These are phyloP conservation scores for Syngnathus acus DNA, from an alignment of 2,797 vertebrate genomes.

Conservation along the genomic window DNA sequence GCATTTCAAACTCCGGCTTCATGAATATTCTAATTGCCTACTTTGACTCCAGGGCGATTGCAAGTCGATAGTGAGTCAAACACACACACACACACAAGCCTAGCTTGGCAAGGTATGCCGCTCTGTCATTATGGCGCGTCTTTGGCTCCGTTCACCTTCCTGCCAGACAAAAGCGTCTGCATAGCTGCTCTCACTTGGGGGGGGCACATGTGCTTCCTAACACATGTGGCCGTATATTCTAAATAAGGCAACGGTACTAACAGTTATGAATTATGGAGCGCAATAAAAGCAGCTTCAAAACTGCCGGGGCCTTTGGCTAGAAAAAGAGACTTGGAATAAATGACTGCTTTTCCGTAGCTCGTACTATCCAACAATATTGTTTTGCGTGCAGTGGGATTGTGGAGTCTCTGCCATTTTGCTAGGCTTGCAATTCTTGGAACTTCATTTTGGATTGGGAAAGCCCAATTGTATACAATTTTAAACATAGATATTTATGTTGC, in stretches of 20 bases:
- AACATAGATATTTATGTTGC: not conserved
- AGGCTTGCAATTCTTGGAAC: not conserved
- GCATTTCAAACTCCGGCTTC: constrained; percentile 29
- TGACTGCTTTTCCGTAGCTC: not conserved
- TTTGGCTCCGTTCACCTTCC: not conserved
- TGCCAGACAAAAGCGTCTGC: constrained; percentile 12
- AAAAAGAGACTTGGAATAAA: constrained; percentile 1
- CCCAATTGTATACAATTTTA: not conserved
- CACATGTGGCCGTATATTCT: constrained; percentile 30
- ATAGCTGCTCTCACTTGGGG: constrained; percentile 22
- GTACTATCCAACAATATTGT: not conserved
- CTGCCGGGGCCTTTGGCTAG: constrained; percentile 8
- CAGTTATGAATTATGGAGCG: constrained; percentile 51
- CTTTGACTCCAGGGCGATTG: constrained; percentile 25
- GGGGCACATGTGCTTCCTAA: constrained; percentile 28
- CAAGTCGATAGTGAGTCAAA: constrained; percentile 27
- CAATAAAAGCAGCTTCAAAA: constrained; percentile 35
- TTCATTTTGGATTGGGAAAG: not conserved
- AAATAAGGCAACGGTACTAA: constrained; percentile 39
- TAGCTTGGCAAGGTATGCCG: constrained; percentile 2
- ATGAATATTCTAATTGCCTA: constrained; percentile 53
- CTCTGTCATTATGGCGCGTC: constrained; percentile 4
- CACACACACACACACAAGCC: constrained; percentile 5
- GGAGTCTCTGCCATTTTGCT: not conserved
- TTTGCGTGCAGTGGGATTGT: not conserved